Conservation (phyloP, 2,113 vertebrate genomes). For the Heterotilapia buettikoferi region DNA sequence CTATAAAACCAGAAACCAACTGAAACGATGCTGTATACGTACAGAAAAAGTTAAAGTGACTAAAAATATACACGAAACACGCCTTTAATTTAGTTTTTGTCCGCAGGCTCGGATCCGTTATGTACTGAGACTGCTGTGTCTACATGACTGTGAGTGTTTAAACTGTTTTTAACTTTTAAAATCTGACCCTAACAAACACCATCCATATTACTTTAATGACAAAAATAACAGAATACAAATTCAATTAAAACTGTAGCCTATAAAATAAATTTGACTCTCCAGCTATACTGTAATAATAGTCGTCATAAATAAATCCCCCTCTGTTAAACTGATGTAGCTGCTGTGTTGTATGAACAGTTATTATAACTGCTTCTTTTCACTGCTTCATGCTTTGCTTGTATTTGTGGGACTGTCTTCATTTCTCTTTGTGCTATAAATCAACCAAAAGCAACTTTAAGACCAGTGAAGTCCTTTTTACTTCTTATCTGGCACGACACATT, state of each 20-base stretch:
- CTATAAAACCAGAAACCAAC: neutral
- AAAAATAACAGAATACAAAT: neutral
- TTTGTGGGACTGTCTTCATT: accelerated
- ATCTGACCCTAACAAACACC: neutral
- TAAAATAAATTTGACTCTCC: accelerated
- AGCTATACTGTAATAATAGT: neutral
- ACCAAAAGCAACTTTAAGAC: neutral
- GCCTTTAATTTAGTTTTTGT: neutral
- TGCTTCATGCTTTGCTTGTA: neutral
- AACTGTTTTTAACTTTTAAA: accelerated
- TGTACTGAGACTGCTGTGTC: neutral
- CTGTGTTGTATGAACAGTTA: neutral
- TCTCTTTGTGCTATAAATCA: neutral
- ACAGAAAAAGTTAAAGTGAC: neutral
- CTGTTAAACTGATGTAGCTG: neutral
- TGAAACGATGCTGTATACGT: accelerated
- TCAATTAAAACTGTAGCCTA: neutral
- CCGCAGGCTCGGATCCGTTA: accelerated
- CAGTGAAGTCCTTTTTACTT: neutral
- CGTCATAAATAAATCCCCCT: accelerated
- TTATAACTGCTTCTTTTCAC: neutral
- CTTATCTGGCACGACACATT: accelerated
- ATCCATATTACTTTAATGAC: accelerated
- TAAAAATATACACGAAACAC: neutral
- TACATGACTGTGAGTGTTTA: neutral